Evolutionary conservation across 2,888 invertebrate species (phyloP), one percentile per base, ranked within the genome.

Genomic region (Trachelus stipa): DNA sequence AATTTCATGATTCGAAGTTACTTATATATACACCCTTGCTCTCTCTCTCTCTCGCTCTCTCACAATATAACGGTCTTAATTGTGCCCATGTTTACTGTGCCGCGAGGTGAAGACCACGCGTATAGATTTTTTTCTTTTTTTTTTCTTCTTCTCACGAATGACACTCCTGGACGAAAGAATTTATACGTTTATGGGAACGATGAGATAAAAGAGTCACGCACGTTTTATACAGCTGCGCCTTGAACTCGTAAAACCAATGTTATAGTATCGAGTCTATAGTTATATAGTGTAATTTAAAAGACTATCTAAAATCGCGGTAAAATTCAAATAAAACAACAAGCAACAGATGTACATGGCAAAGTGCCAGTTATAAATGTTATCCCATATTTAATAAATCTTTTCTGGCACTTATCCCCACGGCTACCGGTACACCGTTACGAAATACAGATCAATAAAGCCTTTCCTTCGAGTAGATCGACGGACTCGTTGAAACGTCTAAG

Each of bases 291-390:
- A 56, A 56, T 56, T 23, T 56, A 9, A 56, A 56, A 9, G 56
- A 23, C 23, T 9, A 23, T 15, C 56, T 23, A 23, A 23, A 23
- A 56, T 9, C 56, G 56, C 56, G 56, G 56, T 56, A 73, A 77
- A 82, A 78, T 77, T 80, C 77, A 81, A 82, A 81, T 81, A 77
- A 78, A 79, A 80, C 79, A 77, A 79, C 79, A 82, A 81, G 82
- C 82, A 83, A 83, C 83, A 80, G 82, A 83, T 82, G 79, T 79
- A 78, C 77, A 35, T 77, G 79, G 82, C 82, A 79, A 76, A 77
- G 35, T 73, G 82, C 82, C 83, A 81, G 80, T 82, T 79, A 76
- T 73, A 37, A 77, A 78, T 75, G 74, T 56, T 31, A 68, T 56
- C 4, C 56, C 23, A 15, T 23, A 15, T 4, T 56, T 56, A 9